Base-by-base conservation (phyloP, 2,797 vertebrate species). In the Lagodon rhomboides region DNA sequence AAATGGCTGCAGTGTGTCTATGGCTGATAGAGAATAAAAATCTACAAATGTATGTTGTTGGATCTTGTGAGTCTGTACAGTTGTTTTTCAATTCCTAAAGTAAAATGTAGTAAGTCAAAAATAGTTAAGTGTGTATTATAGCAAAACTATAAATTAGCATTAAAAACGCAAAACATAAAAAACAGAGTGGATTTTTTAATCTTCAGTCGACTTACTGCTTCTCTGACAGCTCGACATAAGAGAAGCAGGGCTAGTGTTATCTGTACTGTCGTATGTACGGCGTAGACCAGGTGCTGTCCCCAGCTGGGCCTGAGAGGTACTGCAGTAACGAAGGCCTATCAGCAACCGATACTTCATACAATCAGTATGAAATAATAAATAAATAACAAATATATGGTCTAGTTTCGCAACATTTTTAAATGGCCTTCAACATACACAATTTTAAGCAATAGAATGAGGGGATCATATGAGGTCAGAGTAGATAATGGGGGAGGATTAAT, bases 21-120 rank as follows among this genome's bases (percentile, higher is more conserved):
- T 96, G 96, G 96, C 96, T 97, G 95, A 97, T 96, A 96, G 96
- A 97, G 86, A 99, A 99, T 99, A 92, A 99, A 99, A 97, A 93
- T 94, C 93, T 96, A 95, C 94, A 96, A 96, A 96, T 97, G 95
- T 96, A 86, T 13, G 58, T 59, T 61, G n/a, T 62, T 70, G 27
- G 75, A n/a, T 59, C 22, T 65, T 70, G 65, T 80, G 34, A 44
- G 58, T 49, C 68, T 58, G 10, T 34, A 16, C 4, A 20, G 23
- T 34, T 59, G 25, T 49, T 47, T 25, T 49, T 77, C 6, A 47
- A 15, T 20, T 10, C 16, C 30, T 41, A 18, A 53, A 11, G 38
- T 38, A 9, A 38, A 38, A 38, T 38, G 38, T 38, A 38, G 38
- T 38, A 38, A 38, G 38, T 11, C 9, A 38, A 38, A 38, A 38